Percentiles rank a stretch among this genome's conserved stretches.
Conservation (phyloP, 1,140 invertebrate genomes). For the Pemphigus obesinymphae region DNA sequence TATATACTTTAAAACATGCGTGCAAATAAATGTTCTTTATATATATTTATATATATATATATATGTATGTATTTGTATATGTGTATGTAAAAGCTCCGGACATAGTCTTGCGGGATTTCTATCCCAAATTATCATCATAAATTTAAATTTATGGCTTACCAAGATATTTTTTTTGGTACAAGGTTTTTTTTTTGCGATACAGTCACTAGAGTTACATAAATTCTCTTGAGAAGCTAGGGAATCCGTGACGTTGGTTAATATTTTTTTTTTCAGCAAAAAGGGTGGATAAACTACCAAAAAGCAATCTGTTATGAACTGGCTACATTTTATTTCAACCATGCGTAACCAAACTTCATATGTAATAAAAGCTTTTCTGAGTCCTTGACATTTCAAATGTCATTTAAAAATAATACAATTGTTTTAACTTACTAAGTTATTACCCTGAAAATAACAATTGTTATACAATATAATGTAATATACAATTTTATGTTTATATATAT, state of each 20-base stretch:
- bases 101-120: slow-evolving; percentile 10
- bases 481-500: too few species aligned
- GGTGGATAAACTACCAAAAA: slow-evolving; percentile 37
- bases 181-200: slow-evolving; percentile 26
- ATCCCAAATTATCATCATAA: slow-evolving; percentile 38
- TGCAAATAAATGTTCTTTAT: not conserved
- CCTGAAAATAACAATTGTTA: not conserved
- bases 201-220: slow-evolving; percentile 38
- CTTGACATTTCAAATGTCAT: slow-evolving; percentile 18
- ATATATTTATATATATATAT: not conserved
- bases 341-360: slow-evolving; percentile 27
- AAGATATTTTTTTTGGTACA: not conserved
- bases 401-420: slow-evolving; percentile 20
- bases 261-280: slow-evolving; percentile 14
- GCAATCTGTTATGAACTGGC: slow-evolving; percentile 38
- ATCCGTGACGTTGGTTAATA: slow-evolving; percentile 34
- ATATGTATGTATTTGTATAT: not conserved
- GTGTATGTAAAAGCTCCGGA: slow-evolving; percentile 24
- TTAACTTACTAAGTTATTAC: not conserved
- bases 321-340: slow-evolving; percentile 37
- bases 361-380: slow-evolving; percentile 26
- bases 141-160: slow-evolving; percentile 30
- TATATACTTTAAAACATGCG: not conserved
- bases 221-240: slow-evolving; percentile 37
- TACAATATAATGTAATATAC: not conserved